Conservation (phyloP, 37 sponge, comb jelly and placozoan species). For the Halisarca cf. caerulea region DNA sequence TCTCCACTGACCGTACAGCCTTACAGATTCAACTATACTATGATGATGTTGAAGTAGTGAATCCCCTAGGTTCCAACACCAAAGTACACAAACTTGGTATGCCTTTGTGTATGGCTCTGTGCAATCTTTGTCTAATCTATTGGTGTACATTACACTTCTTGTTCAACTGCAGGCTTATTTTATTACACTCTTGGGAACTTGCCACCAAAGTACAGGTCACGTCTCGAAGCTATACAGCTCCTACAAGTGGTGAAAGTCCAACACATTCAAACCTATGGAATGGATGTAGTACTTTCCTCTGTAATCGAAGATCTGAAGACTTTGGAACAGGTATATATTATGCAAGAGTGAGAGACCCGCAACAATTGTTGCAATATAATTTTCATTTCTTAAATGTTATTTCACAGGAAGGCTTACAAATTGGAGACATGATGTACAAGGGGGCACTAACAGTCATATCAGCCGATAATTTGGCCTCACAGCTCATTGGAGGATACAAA, state of each 20-base stretch:
- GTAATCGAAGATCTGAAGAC: conserved; percentile 33
- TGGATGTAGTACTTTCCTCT: conserved; percentile 25
- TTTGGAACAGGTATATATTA: conserved; percentile 47
- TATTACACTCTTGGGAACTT: conserved; percentile 59
- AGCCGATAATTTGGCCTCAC: conserved; percentile 35
- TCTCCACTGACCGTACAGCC: conserved; percentile 1
- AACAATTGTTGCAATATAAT: too few relatives aligned
- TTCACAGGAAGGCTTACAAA: too few relatives aligned
- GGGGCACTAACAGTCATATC: conserved; percentile 29
- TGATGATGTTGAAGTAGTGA: conserved; percentile 62
- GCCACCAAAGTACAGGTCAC: conserved; percentile 36
- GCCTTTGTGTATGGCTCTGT: too few relatives aligned
- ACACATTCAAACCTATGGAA: conserved; percentile 34
- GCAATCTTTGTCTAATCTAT: too few relatives aligned
- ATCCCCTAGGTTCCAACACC: conserved; percentile 52
- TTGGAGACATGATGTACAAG: background rate
- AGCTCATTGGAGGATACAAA: conserved; percentile 34
- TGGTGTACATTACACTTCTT: too few relatives aligned
- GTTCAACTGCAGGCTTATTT: conserved; percentile 42
- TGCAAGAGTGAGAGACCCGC: too few relatives aligned
- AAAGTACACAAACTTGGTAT: conserved; percentile 65
- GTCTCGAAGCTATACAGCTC: conserved; percentile 27
- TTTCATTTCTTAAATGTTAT: too few relatives aligned
- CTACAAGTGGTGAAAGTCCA: conserved; percentile 29
- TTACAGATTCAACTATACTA: conserved; percentile 60